Base-by-base conservation (phyloP, 1,140 invertebrate genomes). In the Trigoniulus corallinus region DNA sequence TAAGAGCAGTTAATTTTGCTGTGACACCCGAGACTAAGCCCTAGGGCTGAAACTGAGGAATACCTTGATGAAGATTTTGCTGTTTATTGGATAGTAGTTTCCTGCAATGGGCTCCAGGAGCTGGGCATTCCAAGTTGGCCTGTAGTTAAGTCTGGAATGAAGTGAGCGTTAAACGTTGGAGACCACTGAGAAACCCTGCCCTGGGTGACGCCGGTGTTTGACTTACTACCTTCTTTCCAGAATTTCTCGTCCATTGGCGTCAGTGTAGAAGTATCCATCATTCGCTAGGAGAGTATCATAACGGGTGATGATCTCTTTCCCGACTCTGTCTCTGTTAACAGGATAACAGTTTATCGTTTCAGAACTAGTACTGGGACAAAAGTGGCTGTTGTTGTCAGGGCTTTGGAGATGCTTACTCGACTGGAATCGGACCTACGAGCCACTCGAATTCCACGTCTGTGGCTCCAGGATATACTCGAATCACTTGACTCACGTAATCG, bases 31-130 rank as follows among this genome's bases (percentile, higher is more conserved):
- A n/a, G n/a, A n/a, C n/a, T n/a, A n/a, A n/a, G n/a, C n/a, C n/a
- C n/a, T n/a, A n/a, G n/a, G n/a, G n/a, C n/a, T n/a, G n/a, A n/a
- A n/a, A n/a, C n/a, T n/a, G n/a, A n/a, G n/a, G n/a, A n/a, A n/a
- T n/a, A 81, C 80, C 29, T 72, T 68, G 0, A 91, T 64, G 1
- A 74, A 70, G 21, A 96, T 89, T 51, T 82, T 75, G 3, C 81
- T 81, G 18, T 87, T 92, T 0, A 97, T 74, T 0, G 94, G 94
- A 65, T 91, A 96, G 66, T 95, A 97, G 66, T 98, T 98, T 1
- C 81, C 84, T 29, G 87, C 68, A 1, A 88, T 67, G 10, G 73
- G 73, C 64, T 82, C 80, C n/a, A 67, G 68, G 47, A 73, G 63
- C 47, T 70, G 67, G 26, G 76, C 64, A 2, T 66, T 70, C 80